Conservation (phyloP, 2,113 vertebrate genomes). For the Malurus cyaneus region DNA sequence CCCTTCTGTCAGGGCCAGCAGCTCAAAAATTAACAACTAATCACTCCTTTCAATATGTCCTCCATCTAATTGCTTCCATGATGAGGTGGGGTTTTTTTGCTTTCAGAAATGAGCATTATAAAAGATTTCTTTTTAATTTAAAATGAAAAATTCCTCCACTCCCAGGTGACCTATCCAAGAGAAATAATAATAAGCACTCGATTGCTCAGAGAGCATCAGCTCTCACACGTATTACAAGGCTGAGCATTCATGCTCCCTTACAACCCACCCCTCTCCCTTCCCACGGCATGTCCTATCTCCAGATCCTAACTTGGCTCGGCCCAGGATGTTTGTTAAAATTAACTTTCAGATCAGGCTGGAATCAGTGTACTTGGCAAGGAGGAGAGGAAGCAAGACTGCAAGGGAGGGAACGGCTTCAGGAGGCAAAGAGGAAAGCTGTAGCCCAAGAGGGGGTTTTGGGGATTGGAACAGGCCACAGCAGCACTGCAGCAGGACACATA, state of each 20-base stretch:
- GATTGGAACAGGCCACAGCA: neutral
- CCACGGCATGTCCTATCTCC: conserved; percentile 41
- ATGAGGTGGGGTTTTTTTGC: neutral
- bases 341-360: conserved; percentile 51
- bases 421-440: neutral
- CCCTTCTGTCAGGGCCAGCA: neutral
- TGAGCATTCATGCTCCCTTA: neutral
- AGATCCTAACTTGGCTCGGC: conserved; percentile 50
- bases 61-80: conserved; percentile 62
- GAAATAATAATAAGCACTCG: conserved; percentile 59
- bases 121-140: conserved; percentile 69
- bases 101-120: conserved; percentile 58
- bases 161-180: conserved; percentile 61
- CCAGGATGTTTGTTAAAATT: conserved; percentile 62
- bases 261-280: neutral
- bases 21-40: conserved; percentile 64
- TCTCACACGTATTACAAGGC: conserved; percentile 3
- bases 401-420: neutral
- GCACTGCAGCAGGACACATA: neutral
- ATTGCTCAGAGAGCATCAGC: conserved; percentile 59
- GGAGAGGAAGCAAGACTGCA: neutral
- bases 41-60: conserved; percentile 14
- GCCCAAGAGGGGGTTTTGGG: neutral
- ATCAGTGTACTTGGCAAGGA: conserved; percentile 30
- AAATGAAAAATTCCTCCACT: conserved; percentile 63